A percentile compares a stretch with the other conserved stretches of the same genome.
phyloP scores from a whole-genome alignment of 2,113 vertebrate genomes.

The Pao palembangensis region DNA sequence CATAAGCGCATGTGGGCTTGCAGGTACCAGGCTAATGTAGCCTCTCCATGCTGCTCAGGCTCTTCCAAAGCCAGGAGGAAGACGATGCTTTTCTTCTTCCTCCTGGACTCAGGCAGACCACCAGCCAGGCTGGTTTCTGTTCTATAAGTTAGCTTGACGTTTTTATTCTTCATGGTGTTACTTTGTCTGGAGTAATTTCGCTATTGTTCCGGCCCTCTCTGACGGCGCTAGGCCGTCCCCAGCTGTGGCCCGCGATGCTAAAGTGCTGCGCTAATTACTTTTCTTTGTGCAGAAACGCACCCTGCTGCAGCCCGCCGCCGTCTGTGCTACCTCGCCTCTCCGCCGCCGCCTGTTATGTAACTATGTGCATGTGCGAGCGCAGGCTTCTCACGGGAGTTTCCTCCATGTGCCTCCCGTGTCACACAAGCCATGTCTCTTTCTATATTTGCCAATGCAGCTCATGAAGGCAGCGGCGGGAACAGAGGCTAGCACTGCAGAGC shows the following conservation, averaged over 20 bases:
- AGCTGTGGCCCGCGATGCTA: constrained; percentile 63
- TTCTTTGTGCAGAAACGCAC: constrained; percentile 29
- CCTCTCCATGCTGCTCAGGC: not conserved
- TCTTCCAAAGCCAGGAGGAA: no score
- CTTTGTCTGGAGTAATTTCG: not conserved
- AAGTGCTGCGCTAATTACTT: constrained; percentile 72
- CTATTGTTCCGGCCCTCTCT: not conserved
- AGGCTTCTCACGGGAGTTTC: constrained; percentile 4
- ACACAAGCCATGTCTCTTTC: constrained; percentile 34
- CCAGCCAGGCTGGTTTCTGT: no score
- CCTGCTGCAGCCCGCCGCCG: constrained; percentile 7
- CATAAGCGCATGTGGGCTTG: not conserved
- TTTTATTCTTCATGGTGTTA: no score
- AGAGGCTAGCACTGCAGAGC: constrained; percentile 21
- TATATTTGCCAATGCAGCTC: constrained; percentile 34
- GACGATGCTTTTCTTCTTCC: no score
- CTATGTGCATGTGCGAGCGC: constrained; percentile 4
- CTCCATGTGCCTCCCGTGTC: constrained; percentile 29
- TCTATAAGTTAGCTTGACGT: no score
- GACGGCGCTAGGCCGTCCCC: no score
- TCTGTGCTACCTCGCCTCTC: constrained; percentile 35
- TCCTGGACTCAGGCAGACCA: no score
- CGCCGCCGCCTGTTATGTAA: constrained; percentile 50
- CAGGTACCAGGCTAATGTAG: not conserved
- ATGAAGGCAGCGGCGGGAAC: constrained; percentile 12